Evolutionary conservation across 2,113 vertebrate genomes (phyloP).

Genomic region (Rhinolophus ferrumequinum): DNA sequence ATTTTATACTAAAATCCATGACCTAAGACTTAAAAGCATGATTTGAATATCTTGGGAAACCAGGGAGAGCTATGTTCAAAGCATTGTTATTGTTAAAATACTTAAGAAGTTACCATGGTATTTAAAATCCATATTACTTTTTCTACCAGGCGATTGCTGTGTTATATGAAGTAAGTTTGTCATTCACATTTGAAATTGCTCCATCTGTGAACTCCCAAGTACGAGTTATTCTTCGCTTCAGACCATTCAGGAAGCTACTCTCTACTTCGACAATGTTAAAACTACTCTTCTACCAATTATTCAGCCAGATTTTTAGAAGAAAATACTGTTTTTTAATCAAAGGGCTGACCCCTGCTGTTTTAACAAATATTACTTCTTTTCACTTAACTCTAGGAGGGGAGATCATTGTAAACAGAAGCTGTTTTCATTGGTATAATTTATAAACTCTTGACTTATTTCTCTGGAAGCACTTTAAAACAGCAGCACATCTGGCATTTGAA

Average conservation of each 20-base stretch:
- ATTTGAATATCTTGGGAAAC: slow-evolving; percentile 22
- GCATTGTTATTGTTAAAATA: slow-evolving; percentile 53
- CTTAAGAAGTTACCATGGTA: slow-evolving; percentile 18
- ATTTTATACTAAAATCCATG: slow-evolving; percentile 30
- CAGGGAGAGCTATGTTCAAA: neutral
- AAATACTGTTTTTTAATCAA: slow-evolving; percentile 37
- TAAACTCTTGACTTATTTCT: slow-evolving; percentile 59
- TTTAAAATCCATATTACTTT: slow-evolving; percentile 56
- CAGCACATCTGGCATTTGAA: slow-evolving; percentile 20
- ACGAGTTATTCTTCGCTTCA: slow-evolving; percentile 19
- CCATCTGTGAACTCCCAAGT: slow-evolving; percentile 1
- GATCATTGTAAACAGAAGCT: slow-evolving; percentile 66
- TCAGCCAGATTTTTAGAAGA: slow-evolving; percentile 7
- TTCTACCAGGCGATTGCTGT: slow-evolving; percentile 7
- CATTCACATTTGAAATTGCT: neutral
- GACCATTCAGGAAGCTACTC: neutral
- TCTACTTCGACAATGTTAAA: neutral
- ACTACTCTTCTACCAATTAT: slow-evolving; percentile 59
- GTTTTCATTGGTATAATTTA: slow-evolving; percentile 59
- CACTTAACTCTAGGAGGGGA: slow-evolving; percentile 54
- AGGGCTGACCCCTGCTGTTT: slow-evolving; percentile 68
- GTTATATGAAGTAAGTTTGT: slow-evolving; percentile 26
- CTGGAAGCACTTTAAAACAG: slow-evolving; percentile 44
- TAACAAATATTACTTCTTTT: slow-evolving; percentile 60
- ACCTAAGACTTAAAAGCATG: neutral